These are phyloP conservation scores for Lydus trimaculatus DNA, from an alignment of 2,888 invertebrate genomes.

Conservation along the genomic window DNA sequence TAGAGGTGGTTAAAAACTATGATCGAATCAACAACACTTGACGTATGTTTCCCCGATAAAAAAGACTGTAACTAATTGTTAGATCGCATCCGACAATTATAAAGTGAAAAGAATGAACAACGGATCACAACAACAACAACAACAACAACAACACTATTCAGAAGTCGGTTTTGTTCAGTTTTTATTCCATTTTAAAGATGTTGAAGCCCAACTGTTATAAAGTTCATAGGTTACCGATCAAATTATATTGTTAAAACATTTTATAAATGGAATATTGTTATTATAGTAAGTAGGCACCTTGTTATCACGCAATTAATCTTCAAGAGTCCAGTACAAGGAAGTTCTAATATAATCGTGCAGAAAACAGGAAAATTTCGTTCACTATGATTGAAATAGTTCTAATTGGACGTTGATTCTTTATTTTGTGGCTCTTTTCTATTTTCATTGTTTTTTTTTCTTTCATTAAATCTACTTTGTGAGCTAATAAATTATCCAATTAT, in stretches of 20 bases:
- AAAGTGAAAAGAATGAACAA: background rate
- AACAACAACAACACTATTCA: too few relatives aligned
- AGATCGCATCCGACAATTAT: background rate
- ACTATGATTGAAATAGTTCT: conserved; percentile 6
- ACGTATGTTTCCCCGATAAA: background rate
- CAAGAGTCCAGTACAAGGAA: conserved; percentile 22
- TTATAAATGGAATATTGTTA: conserved; percentile 29
- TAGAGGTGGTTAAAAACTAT: background rate
- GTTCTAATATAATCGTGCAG: conserved; percentile 13
- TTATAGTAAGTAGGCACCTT: conserved; percentile 18
- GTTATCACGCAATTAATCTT: conserved; percentile 31
- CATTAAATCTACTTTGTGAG: conserved; percentile 10
- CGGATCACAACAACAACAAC: too few relatives aligned
- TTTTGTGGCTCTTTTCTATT: too few relatives aligned
- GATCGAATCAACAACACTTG: too few relatives aligned
- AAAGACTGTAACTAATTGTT: background rate
- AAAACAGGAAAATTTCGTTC: conserved; percentile 2
- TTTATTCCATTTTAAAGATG: background rate
- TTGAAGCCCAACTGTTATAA: background rate
- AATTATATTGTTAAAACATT: conserved; percentile 26
- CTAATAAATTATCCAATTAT: conserved; percentile 37
- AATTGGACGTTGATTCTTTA: background rate
- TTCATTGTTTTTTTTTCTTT: background rate
- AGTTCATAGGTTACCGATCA: conserved; percentile 29
- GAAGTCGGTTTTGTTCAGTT: background rate